Conservation (phyloP, 2,113 vertebrate species). For the Peromyscus leucopus region DNA sequence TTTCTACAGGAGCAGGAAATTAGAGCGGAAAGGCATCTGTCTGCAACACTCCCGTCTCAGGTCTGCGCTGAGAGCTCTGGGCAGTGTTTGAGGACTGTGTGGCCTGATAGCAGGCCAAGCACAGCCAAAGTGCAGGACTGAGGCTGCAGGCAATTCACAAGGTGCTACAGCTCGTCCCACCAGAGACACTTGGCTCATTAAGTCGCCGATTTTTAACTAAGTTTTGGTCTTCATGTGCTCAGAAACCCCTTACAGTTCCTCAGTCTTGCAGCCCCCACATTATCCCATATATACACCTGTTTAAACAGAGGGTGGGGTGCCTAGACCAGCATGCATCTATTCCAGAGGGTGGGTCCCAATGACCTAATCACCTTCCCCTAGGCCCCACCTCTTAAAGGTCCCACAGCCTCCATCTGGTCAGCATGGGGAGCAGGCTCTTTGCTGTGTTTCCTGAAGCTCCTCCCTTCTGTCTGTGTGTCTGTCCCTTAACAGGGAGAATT, state of each 20-base stretch:
- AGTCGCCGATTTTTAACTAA: not conserved
- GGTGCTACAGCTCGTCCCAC: too few species aligned
- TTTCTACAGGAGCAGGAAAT: not conserved
- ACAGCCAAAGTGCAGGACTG: not conserved
- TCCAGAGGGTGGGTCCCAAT: not conserved
- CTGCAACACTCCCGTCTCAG: too few species aligned
- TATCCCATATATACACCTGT: not conserved
- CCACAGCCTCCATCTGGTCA: not conserved
- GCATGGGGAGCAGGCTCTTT: not conserved
- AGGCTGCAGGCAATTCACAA: not conserved
- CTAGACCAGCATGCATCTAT: not conserved
- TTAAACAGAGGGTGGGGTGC: not conserved
- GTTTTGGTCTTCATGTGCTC: not conserved
- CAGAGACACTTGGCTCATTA: not conserved
- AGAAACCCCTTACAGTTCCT: not conserved
- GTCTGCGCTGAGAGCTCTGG: not conserved
- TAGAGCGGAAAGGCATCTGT: not conserved
- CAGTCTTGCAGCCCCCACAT: not conserved
- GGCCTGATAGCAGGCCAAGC: fast-evolving
- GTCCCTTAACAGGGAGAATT: not conserved
- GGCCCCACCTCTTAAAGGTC: not conserved
- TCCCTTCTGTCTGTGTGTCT: not conserved
- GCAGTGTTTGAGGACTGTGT: not conserved
- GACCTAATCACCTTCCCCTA: not conserved
- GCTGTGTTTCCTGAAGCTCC: too few species aligned